Conservation (phyloP, 2,113 vertebrate genomes). For the Brienomyrus longianalis region DNA sequence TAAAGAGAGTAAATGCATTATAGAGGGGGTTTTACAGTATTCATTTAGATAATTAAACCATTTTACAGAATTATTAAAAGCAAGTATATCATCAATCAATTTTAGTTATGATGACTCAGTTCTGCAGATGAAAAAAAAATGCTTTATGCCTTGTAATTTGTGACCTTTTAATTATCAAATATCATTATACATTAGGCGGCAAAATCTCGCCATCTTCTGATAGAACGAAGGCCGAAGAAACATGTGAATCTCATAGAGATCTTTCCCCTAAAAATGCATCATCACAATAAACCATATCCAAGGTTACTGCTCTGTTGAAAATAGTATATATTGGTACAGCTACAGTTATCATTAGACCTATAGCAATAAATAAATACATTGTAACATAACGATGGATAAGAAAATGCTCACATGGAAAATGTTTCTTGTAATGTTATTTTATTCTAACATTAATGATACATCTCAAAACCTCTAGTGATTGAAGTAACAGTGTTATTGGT, state of each 20-base stretch:
- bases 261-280: not conserved
- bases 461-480: not conserved
- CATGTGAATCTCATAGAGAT: not conserved
- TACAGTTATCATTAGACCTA: not conserved
- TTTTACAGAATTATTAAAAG: not conserved
- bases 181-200: conserved; percentile 4
- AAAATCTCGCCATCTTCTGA: not conserved
- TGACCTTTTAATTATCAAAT: conserved; percentile 29
- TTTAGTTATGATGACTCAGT: not conserved
- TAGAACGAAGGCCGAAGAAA: not conserved
- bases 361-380: not conserved
- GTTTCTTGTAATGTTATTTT: not conserved
- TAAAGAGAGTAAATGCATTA: not conserved
- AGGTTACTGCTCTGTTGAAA: not conserved
- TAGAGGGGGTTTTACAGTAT: not conserved
- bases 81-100: not conserved
- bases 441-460: not conserved
- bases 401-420: not conserved
- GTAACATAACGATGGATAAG: not conserved
- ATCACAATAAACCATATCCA: not conserved
- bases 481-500: not conserved
- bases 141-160: not conserved
- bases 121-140: not conserved
- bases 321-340: not conserved
- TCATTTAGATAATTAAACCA: not conserved